phyloP scores from a whole-genome alignment of 2,113 vertebrate species.

The Periophthalmus modestus region DNA sequence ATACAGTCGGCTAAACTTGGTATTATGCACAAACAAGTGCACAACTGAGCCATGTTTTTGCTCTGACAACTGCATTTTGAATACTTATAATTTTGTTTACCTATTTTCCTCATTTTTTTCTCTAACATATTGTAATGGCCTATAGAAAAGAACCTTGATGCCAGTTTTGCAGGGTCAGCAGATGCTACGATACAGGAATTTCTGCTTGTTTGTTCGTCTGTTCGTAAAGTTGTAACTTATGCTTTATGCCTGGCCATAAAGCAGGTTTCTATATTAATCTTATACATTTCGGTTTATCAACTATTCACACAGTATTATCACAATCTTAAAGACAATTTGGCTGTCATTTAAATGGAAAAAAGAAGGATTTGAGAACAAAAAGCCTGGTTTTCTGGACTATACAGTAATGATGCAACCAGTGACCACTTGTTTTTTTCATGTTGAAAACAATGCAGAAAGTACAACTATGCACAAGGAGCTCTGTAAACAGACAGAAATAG shows the following conservation, averaged over 20 bases:
- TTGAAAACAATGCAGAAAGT: conserved; percentile 46
- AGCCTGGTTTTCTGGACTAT: conserved; percentile 51
- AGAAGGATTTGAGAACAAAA: conserved; percentile 36
- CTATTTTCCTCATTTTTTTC: too few species aligned
- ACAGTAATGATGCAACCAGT: conserved; percentile 30
- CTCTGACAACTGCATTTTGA: not conserved
- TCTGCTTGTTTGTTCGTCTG: too few species aligned
- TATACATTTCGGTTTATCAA: too few species aligned
- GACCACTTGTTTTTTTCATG: conserved; percentile 51
- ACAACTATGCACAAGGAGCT: conserved; percentile 59
- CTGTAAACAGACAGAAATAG: conserved; percentile 82
- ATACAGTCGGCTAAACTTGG: conserved; percentile 58
- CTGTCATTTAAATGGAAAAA: conserved; percentile 51
- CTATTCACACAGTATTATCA: too few species aligned
- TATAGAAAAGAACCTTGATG: too few species aligned
- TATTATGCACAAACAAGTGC: conserved; percentile 30
- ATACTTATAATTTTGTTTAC: not conserved
- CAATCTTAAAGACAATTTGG: conserved; percentile 33
- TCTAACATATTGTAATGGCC: too few species aligned
- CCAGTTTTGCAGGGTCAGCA: too few species aligned
- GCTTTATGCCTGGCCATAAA: too few species aligned
- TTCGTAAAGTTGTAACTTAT: too few species aligned
- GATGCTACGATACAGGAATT: too few species aligned
- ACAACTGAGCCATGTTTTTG: not conserved
- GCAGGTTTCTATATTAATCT: too few species aligned